Base-by-base conservation (phyloP, 2,113 vertebrate genomes). In the Xiphophorus hellerii region DNA sequence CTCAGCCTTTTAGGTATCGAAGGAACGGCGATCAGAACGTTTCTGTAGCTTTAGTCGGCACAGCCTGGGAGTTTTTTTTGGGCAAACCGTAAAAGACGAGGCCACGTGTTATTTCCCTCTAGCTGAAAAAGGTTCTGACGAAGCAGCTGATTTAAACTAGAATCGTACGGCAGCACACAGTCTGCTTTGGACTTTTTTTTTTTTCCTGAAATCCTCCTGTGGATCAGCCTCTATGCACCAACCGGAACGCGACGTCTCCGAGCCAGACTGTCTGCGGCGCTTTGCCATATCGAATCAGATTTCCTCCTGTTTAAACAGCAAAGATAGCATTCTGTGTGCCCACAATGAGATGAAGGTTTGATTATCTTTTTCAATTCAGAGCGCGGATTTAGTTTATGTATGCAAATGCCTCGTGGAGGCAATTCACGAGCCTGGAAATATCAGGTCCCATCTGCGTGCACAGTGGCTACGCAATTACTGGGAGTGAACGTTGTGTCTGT, bases 381-480 rank as follows among this genome's bases (percentile, higher is more conserved):
- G 83, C 62, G 70, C 70, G 75, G 85, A 77, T 78, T 80, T 78
- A 22, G 74, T 86, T 81, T 80, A 74, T 87, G 81, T 80, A 74
- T 80, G 77, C 84, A 84, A 84, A 88, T 77, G 86, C 80, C 67
- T 83, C 14, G 1, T 22, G 78, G 74, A 82, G 75, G 33, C 58
- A 75, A 69, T 62, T 84, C 78, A 72, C 44, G 73, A 88, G 75
- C 74, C 62, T 37, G 13, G 44, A 82, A 75, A 83, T 44, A 81
- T 9, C 66, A 81, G 61, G 69, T 54, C 58, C 78, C 85, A 88
- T 82, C 84, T 89, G 83, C 76, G 84, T 73, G 78, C 2, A 65
- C 73, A 73, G 75, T 2, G 71, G 74, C 65, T 73, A 22, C 48
- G 51, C 71, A 71, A 81, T 88, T 62, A 80, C 62, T 64, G 35